A percentile compares a stretch with the other conserved stretches of the same genome.
Evolutionary conservation across 2,888 invertebrate species (phyloP).

Genomic region (Eupithecia pulchellata): DNA sequence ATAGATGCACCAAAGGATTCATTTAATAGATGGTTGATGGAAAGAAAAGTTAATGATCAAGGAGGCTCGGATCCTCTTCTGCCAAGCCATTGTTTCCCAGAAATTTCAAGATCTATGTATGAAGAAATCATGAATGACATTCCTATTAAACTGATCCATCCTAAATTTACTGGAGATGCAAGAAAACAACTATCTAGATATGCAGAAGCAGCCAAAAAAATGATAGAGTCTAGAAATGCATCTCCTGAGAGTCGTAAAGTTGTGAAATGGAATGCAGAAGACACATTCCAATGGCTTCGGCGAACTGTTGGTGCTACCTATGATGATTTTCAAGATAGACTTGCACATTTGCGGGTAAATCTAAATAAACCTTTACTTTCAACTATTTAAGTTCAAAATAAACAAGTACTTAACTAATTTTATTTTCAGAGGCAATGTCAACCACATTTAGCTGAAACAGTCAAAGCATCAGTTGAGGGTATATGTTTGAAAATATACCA

Average conservation of each 20-base stretch:
- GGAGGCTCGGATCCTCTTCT: conserved; percentile 95
- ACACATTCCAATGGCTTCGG: conserved; percentile 97
- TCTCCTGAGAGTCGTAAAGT: conserved; percentile 97
- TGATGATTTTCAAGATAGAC: conserved; percentile 95
- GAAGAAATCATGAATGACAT: conserved; percentile 99
- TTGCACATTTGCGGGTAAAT: conserved; percentile 92
- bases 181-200: conserved; percentile 96
- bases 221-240: conserved; percentile 97
- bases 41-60: conserved; percentile 95
- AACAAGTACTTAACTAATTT: conserved; percentile 12
- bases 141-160: conserved; percentile 97
- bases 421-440: conserved; percentile 93
- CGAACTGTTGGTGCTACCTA: conserved; percentile 97
- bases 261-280: conserved; percentile 99
- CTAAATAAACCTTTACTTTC: background rate
- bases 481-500: conserved; percentile 97
- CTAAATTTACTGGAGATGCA: conserved; percentile 97
- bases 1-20: conserved; percentile 98
- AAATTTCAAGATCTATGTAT: conserved; percentile 97
- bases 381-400: background rate
- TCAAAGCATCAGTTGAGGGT: conserved; percentile 97
- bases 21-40: conserved; percentile 98
- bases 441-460: conserved; percentile 97
- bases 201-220: conserved; percentile 98
- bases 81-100: conserved; percentile 96